Conservation (phyloP, 2,113 vertebrate species). For the Cyprinodon brontotheroides region DNA sequence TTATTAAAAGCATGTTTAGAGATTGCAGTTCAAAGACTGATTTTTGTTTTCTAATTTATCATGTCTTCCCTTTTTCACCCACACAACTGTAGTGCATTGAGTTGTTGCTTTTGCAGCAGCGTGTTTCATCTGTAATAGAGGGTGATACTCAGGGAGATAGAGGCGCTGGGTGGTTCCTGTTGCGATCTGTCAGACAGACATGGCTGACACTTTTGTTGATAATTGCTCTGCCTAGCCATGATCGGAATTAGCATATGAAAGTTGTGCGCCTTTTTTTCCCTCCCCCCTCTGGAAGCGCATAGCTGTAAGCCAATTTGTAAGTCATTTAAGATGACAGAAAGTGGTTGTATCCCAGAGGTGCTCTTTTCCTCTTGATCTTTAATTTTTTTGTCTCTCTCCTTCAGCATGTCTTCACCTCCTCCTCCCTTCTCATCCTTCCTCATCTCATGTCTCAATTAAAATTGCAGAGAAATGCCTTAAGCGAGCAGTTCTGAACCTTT, state of each 20-base stretch:
- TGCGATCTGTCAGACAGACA: conserved; percentile 65
- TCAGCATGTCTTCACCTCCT: conserved; percentile 20
- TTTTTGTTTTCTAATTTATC: neutral
- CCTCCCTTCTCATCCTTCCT: conserved; percentile 40
- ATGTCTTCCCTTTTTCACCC: neutral
- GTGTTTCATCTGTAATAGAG: conserved; percentile 1
- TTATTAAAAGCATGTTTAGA: neutral
- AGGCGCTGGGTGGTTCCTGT: conserved; percentile 28
- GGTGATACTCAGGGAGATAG: conserved; percentile 11
- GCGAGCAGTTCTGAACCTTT: conserved; percentile 10
- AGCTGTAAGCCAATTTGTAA: conserved; percentile 77
- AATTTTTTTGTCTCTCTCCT: conserved; percentile 17
- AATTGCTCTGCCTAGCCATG: conserved; percentile 69
- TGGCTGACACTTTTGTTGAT: conserved; percentile 57
- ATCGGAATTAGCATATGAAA: conserved; percentile 78
- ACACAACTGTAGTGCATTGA: neutral
- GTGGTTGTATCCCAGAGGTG: conserved; percentile 73
- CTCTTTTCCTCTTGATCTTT: conserved; percentile 65
- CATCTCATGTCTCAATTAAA: conserved; percentile 56
- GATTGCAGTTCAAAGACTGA: neutral
- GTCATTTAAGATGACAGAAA: conserved; percentile 78
- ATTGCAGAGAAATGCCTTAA: conserved; percentile 39
- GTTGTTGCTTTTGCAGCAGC: neutral
- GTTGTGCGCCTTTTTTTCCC: conserved; percentile 52
- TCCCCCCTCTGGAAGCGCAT: conserved; percentile 50